Evolutionary conservation across 2,797 vertebrate genomes (phyloP).

Genomic region (Sebastes matsubarae): DNA sequence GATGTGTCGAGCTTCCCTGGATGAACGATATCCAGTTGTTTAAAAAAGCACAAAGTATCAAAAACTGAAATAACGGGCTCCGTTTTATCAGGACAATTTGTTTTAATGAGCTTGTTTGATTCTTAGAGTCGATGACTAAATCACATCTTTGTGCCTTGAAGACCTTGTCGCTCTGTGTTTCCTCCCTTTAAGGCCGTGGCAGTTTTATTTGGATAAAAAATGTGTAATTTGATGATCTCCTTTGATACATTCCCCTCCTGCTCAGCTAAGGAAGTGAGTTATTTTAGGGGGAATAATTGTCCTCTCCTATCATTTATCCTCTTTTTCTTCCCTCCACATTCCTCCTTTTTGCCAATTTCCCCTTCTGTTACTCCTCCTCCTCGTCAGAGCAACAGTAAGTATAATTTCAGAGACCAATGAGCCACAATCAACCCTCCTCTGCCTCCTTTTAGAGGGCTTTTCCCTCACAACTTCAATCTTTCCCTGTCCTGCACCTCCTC

Average conservation of each 20-base stretch:
- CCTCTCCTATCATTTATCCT: background rate
- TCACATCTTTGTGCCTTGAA: background rate
- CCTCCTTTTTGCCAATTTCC: background rate
- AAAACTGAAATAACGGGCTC: background rate
- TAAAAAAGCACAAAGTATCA: background rate
- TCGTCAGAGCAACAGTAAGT: background rate
- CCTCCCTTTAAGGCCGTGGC: background rate
- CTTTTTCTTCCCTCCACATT: background rate
- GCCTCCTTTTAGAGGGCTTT: slow-evolving; percentile 22
- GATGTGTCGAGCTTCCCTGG: background rate
- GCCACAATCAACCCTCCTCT: slow-evolving; percentile 7
- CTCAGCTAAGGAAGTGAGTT: background rate
- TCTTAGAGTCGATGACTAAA: background rate
- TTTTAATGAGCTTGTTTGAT: background rate
- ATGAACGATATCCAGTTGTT: background rate
- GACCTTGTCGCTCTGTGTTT: background rate
- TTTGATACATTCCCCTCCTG: background rate
- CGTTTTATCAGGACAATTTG: background rate
- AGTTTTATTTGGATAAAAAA: background rate
- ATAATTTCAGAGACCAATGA: slow-evolving; percentile 18
- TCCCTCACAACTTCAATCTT: slow-evolving; percentile 29
- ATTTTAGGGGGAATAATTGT: background rate
- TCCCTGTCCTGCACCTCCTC: background rate
- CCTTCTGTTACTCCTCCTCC: background rate
- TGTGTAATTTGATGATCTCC: background rate